A percentile compares a stretch with the other conserved stretches of the same genome.
These are phyloP conservation scores for Nomia melanderi DNA, from an alignment of 1,140 invertebrate genomes.

Conservation along the genomic window DNA sequence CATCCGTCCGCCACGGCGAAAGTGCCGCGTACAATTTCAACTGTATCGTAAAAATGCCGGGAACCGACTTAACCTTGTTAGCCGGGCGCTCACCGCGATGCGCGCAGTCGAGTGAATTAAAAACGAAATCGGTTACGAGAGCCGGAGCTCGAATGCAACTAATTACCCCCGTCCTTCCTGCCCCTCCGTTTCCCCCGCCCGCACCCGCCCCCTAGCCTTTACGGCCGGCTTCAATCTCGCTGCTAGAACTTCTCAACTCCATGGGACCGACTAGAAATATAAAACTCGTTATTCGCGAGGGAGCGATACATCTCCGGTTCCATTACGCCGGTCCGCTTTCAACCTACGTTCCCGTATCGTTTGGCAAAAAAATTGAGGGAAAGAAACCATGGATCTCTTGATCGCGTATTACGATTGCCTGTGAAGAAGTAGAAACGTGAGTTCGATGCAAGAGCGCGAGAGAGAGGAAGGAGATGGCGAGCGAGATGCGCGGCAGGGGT, in stretches of 20 bases:
- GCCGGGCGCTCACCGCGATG: neutral
- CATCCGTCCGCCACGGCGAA: neutral
- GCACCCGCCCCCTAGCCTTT: neutral
- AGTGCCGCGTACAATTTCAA: conserved; percentile 2
- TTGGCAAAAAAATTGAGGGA: neutral
- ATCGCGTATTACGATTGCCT: conserved; percentile 13
- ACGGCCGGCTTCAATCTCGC: conserved; percentile 20
- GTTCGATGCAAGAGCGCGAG: too few species aligned
- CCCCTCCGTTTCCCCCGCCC: too few species aligned
- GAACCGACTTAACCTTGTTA: conserved; percentile 4
- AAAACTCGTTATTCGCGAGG: conserved; percentile 58
- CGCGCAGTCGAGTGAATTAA: conserved; percentile 17
- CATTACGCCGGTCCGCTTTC: conserved; percentile 53
- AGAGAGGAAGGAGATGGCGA: too few species aligned
- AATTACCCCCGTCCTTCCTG: conserved; percentile 11
- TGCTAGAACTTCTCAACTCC: conserved; percentile 24
- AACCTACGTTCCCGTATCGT: conserved; percentile 5
- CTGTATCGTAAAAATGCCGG: neutral
- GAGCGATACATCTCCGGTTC: conserved; percentile 55
- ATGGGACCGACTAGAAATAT: conserved; percentile 27
- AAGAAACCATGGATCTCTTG: neutral
- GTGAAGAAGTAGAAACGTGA: neutral
- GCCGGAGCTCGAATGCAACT: conserved; percentile 21
- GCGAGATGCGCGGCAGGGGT: too few species aligned
- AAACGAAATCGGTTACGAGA: conserved; percentile 28